Base-by-base conservation (phyloP, 2,888 invertebrate genomes). In the Aspidiotus destructor region DNA sequence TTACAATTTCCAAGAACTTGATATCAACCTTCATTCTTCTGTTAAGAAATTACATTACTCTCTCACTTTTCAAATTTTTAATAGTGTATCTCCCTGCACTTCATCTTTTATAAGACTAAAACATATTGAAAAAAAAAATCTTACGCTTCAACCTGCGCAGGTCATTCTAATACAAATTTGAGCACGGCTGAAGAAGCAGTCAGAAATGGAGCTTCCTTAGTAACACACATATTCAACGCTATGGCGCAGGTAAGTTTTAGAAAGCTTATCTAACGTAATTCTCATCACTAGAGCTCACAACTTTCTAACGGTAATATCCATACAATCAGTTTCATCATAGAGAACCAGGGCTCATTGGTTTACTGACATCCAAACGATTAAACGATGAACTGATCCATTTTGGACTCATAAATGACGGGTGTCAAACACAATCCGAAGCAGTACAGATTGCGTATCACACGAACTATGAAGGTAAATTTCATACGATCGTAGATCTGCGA, bases 141-240 rank as follows among this genome's bases (percentile, higher is more conserved):
- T 28, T 5, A 5, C 28, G 28, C 28, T 28, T 28, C 28, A 28
- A 28, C 28, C n/a, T 28, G 8, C 16, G 15, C 62, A 73, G 95
- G 96, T 28, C 97, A 98, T 79, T 95, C 96, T 0, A 83, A 84
- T 76, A 89, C 87, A 7, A 86, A 86, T 78, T 80, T 96, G 62
- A 82, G 82, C 0, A 82, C 89, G 73, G 95, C 92, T 2, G 95
- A 96, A 79, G 81, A 81, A 68, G 97, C 92, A 10, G 86, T 95
- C 0, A 80, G 81, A 73, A 82, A 82, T 78, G 99, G 99, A 52
- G 98, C 97, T 13, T 84, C 85, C 28, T 84, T 96, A 73, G 93
- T 99, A 70, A 99, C 99, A 3, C 99, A 99, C 81, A 82, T 99
- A 41, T 99, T 98, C 78, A 99, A 99, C 80, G 98, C 98, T n/a